phyloP scores from a whole-genome alignment of 2,797 vertebrate species.

The Myripristis jacobus region DNA sequence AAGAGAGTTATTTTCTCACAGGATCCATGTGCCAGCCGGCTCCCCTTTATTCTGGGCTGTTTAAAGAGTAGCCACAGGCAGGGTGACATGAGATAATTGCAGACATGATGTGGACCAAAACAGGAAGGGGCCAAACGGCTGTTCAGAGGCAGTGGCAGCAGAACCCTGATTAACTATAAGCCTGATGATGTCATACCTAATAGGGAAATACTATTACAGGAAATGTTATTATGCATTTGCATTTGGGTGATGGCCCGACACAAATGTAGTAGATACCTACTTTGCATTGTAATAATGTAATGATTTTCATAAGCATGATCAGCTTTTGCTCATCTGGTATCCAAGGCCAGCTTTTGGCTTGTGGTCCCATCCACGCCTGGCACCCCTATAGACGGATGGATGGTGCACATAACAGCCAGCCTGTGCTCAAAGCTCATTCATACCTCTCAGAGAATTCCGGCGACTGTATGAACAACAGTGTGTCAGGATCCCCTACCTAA shows the following conservation, averaged over 20 bases:
- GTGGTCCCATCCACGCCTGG: conserved; percentile 44
- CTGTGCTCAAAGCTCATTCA: conserved; percentile 33
- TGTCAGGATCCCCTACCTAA: conserved; percentile 5
- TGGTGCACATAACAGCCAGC: conserved; percentile 10
- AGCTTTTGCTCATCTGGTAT: conserved; percentile 29
- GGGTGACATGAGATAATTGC: conserved; percentile 66
- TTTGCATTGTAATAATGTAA: conserved; percentile 17
- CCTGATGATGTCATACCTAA: conserved; percentile 36
- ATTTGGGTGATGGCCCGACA: conserved; percentile 29
- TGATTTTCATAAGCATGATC: conserved; percentile 5
- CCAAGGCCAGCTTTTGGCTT: conserved; percentile 41
- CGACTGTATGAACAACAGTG: conserved; percentile 26
- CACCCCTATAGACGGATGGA: conserved; percentile 34
- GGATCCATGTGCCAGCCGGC: conserved; percentile 57
- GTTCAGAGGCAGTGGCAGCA: not conserved
- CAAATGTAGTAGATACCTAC: conserved; percentile 8
- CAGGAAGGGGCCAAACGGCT: not conserved
- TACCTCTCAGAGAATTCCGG: conserved; percentile 35
- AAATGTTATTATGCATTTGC: conserved; percentile 35
- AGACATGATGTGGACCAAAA: conserved; percentile 55
- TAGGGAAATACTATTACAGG: conserved; percentile 41
- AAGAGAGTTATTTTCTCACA: conserved; percentile 80
- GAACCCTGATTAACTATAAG: conserved; percentile 24
- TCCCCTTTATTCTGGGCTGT: conserved; percentile 55
- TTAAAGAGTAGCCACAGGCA: conserved; percentile 35